Evolutionary conservation across 2,113 vertebrate genomes (phyloP).

Genomic region (Odobenus rosmarus): DNA sequence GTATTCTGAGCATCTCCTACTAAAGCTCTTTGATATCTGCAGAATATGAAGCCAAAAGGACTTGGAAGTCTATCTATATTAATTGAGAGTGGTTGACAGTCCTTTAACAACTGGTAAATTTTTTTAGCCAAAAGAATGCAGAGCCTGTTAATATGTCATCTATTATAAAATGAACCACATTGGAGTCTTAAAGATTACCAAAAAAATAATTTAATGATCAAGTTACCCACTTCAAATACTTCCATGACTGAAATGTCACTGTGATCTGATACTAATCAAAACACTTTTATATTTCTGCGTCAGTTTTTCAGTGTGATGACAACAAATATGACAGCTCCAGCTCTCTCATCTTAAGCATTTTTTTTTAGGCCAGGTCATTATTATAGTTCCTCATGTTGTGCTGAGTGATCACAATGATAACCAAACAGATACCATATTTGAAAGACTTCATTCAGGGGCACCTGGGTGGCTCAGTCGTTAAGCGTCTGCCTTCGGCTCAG

Average conservation of each 20-base stretch:
- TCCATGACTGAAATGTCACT: conserved; percentile 21
- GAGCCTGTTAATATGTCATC: background rate
- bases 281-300: background rate
- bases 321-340: background rate
- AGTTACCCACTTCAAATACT: conserved; percentile 29
- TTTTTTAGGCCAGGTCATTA: background rate
- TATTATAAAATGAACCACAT: conserved; percentile 33
- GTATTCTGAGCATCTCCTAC: background rate
- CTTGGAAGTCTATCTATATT: conserved; percentile 11
- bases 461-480: no score
- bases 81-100: conserved; percentile 40
- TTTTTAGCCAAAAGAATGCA: conserved; percentile 27
- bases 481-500: no score
- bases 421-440: background rate
- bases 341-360: background rate
- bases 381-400: background rate
- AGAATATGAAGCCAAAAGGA: conserved; percentile 34
- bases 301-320: background rate
- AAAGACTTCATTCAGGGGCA: background rate
- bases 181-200: conserved; percentile 24
- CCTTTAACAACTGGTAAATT: background rate
- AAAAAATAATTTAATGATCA: conserved; percentile 19
- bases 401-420: conserved; percentile 43
- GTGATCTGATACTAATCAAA: background rate
- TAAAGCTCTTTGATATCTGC: background rate